Evolutionary conservation across 2,797 vertebrate species (phyloP).

Genomic region (Poecilia gillii): DNA sequence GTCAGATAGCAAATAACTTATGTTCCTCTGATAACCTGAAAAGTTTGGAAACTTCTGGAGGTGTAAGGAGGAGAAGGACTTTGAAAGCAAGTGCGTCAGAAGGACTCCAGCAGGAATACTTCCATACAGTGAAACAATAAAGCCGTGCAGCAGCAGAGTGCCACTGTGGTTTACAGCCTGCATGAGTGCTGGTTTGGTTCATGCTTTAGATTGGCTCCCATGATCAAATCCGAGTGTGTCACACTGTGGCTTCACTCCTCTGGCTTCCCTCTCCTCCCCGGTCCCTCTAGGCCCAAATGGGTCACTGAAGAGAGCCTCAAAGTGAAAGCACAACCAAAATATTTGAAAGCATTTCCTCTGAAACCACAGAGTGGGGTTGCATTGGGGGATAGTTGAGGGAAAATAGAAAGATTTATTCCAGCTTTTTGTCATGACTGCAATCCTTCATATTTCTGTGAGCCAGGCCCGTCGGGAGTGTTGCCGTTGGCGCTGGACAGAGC

Average conservation of each 20-base stretch:
- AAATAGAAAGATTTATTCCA: conserved; percentile 64
- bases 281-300: conserved; percentile 55
- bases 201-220: conserved; percentile 44
- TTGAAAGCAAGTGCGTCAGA: not conserved
- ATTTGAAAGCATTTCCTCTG: conserved; percentile 70
- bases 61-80: not conserved
- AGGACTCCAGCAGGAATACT: conserved; percentile 6
- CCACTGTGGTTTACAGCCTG: conserved; percentile 32
- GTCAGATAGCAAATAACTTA: not conserved
- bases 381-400: conserved; percentile 33
- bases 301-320: conserved; percentile 70
- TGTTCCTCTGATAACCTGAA: not conserved
- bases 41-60: conserved; percentile 16
- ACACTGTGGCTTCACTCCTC: conserved; percentile 31
- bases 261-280: conserved; percentile 31
- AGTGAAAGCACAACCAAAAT: conserved; percentile 59
- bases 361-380: conserved; percentile 38
- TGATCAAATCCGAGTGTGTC: conserved; percentile 63
- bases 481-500: conserved; percentile 64
- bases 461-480: conserved; percentile 50
- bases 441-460: conserved; percentile 61
- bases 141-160: conserved; percentile 37
- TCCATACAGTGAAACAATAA: conserved; percentile 15
- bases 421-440: conserved; percentile 65
- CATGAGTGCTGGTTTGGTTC: conserved; percentile 39